Percentiles rank a stretch among this genome's conserved stretches.
Conservation (phyloP, 2,888 invertebrate species). For the Liodrosophila aerea region DNA sequence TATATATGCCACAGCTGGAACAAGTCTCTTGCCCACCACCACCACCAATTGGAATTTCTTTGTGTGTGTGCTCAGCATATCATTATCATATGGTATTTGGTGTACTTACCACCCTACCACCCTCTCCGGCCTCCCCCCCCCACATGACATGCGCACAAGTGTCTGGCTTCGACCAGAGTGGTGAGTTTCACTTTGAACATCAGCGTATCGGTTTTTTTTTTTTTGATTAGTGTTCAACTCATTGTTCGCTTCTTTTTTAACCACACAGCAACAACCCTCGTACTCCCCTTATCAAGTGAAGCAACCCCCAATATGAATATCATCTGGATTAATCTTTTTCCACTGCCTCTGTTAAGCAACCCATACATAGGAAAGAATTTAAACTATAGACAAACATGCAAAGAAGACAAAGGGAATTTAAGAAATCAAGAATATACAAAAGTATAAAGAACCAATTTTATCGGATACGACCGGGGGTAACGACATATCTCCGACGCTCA, state of each 20-base stretch:
- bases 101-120: conserved; percentile 10
- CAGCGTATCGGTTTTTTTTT: conserved; percentile 2
- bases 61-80: conserved; percentile 48
- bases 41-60: conserved; percentile 70
- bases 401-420: neutral
- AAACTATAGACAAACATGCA: no score
- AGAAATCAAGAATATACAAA: no score
- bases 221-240: no score
- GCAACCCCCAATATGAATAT: neutral
- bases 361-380: no score
- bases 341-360: neutral
- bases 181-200: conserved; percentile 36
- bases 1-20: conserved; percentile 46
- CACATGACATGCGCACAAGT: conserved; percentile 59
- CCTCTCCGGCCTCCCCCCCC: conserved; percentile 20
- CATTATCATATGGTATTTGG: conserved; percentile 70
- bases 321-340: neutral
- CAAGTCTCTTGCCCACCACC: conserved; percentile 31
- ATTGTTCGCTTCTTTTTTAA: no score
- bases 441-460: no score
- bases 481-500: no score
- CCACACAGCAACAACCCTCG: no score
- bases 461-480: no score
- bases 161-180: conserved; percentile 33
- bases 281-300: no score